A percentile compares a stretch with the other conserved stretches of the same genome.
Evolutionary conservation across 2,113 vertebrate species (phyloP).

Genomic region (Hippoglossus stenolepis): DNA sequence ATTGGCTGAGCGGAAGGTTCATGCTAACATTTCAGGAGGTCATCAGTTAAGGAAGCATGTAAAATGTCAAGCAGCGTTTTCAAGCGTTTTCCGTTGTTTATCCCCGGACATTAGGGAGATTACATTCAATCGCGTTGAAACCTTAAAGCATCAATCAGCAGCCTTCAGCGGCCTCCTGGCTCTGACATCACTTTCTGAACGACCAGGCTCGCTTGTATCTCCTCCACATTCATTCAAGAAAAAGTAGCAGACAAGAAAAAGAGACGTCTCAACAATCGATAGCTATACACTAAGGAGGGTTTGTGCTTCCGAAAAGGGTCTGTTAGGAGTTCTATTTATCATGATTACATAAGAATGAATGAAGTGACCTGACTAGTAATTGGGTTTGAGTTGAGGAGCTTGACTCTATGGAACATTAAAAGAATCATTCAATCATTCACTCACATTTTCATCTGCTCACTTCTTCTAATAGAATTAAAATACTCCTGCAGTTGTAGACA

Average conservation of each 20-base stretch:
- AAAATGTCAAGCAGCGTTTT: conserved; percentile 53
- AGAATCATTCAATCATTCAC: not conserved
- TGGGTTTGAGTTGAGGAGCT: conserved; percentile 33
- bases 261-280: conserved; percentile 59
- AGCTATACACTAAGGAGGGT: conserved; percentile 47
- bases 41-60: conserved; percentile 42
- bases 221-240: conserved; percentile 61
- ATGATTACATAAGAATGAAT: conserved; percentile 59
- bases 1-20: conserved; percentile 23
- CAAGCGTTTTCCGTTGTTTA: conserved; percentile 24
- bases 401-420: conserved; percentile 30
- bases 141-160: conserved; percentile 59
- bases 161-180: conserved; percentile 28
- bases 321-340: conserved; percentile 52
- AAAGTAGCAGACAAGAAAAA: conserved; percentile 44
- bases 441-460: conserved; percentile 29
- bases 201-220: conserved; percentile 37
- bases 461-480: not conserved
- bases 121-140: conserved; percentile 56
- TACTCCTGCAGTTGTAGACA: too few relatives aligned
- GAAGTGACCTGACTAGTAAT: conserved; percentile 41
- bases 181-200: conserved; percentile 54
- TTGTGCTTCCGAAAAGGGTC: conserved; percentile 61
- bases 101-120: conserved; percentile 66
- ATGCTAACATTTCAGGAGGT: conserved; percentile 29